phyloP scores from a whole-genome alignment of 2,888 invertebrate species.

The Microctonus hyperodae region DNA sequence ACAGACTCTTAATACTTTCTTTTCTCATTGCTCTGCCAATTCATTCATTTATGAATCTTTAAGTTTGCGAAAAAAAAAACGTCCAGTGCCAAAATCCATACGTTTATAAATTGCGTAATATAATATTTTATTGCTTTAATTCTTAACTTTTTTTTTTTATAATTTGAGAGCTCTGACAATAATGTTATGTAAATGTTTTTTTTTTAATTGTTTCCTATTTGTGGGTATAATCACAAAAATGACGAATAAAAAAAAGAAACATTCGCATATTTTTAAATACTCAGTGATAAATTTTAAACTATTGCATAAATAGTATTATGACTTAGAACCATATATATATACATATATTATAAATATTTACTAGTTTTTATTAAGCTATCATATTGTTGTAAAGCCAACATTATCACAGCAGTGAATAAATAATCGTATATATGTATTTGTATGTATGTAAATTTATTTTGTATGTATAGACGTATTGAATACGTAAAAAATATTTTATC shows the following conservation, averaged over 20 bases:
- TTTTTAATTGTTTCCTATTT: slow-evolving; percentile 39
- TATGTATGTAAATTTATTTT: background rate
- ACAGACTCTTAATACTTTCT: slow-evolving; percentile 26
- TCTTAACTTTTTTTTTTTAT: slow-evolving; percentile 41
- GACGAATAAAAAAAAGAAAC: slow-evolving; percentile 27
- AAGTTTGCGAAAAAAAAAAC: slow-evolving; percentile 37
- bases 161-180: slow-evolving; percentile 51
- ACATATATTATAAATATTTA: slow-evolving; percentile 26
- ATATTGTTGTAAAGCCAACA: slow-evolving; percentile 30
- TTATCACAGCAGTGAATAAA: slow-evolving; percentile 31
- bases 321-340: slow-evolving; percentile 25
- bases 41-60: slow-evolving; percentile 15
- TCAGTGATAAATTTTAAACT: slow-evolving; percentile 37
- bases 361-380: slow-evolving; percentile 32
- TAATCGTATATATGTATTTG: slow-evolving; percentile 15
- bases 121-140: slow-evolving; percentile 29
- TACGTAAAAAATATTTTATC: slow-evolving; percentile 6
- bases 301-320: slow-evolving; percentile 31
- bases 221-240: slow-evolving; percentile 36
- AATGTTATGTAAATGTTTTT: slow-evolving; percentile 49
- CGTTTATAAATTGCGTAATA: slow-evolving; percentile 20
- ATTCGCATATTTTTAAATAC: slow-evolving; percentile 45
- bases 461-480: background rate
- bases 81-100: slow-evolving; percentile 58
- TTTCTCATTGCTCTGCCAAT: slow-evolving; percentile 26